These are phyloP conservation scores for Heteronetta atricapilla DNA, from an alignment of 2,113 vertebrate species.

Conservation along the genomic window DNA sequence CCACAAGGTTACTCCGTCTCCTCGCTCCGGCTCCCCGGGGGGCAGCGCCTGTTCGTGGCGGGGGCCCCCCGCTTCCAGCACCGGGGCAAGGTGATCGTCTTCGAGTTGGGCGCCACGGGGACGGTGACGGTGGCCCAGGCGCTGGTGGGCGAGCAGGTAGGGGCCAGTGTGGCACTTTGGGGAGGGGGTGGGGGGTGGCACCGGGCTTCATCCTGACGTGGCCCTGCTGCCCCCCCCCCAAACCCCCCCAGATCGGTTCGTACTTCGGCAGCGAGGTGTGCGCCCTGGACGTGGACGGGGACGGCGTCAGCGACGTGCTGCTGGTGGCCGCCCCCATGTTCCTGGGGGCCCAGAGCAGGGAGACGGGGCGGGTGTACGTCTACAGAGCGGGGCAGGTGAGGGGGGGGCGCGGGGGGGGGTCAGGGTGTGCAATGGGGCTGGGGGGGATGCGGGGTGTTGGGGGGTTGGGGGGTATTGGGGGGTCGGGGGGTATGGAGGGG, in stretches of 20 bases:
- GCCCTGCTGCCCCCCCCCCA: background rate
- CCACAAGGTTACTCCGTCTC: slow-evolving; percentile 91
- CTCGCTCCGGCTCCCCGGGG: slow-evolving; percentile 81
- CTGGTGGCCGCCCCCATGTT: slow-evolving; percentile 94
- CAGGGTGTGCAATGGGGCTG: too few species aligned
- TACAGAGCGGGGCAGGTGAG: slow-evolving; percentile 88
- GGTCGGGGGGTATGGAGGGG: too few species aligned
- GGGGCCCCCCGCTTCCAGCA: slow-evolving; percentile 95
- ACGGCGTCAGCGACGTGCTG: slow-evolving; percentile 88
- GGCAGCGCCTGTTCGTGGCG: slow-evolving; percentile 83
- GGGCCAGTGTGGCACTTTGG: background rate
- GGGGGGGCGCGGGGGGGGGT: background rate
- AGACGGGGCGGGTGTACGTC: slow-evolving; percentile 88
- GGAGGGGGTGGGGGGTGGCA: too few species aligned
- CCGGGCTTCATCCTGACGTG: too few species aligned
- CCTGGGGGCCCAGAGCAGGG: slow-evolving; percentile 89
- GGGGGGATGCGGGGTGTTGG: too few species aligned
- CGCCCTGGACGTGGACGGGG: slow-evolving; percentile 85
- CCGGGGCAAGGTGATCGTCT: slow-evolving; percentile 94
- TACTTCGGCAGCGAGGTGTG: slow-evolving; percentile 95
- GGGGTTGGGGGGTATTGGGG: too few species aligned
- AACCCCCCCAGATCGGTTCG: slow-evolving; percentile 87
- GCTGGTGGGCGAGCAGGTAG: slow-evolving; percentile 91
- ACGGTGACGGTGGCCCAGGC: slow-evolving; percentile 83
- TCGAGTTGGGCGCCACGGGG: slow-evolving; percentile 83